These are phyloP conservation scores for Gavialis gangeticus DNA, from an alignment of 2,113 vertebrate species.

Conservation along the genomic window DNA sequence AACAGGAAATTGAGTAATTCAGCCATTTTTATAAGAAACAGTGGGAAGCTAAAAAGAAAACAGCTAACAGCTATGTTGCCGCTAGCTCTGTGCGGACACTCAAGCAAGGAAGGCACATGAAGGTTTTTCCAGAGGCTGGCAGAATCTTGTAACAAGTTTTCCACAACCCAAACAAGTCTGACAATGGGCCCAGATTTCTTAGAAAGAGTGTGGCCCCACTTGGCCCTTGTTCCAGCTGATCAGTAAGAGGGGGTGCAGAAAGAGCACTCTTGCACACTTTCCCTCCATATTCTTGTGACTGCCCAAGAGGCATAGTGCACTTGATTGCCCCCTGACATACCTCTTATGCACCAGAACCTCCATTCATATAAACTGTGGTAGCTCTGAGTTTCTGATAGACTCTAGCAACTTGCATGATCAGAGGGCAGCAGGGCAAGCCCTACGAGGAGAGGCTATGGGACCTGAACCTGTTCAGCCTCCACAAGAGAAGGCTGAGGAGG, in stretches of 20 bases:
- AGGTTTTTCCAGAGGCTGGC: background rate
- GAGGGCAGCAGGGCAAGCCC: no score
- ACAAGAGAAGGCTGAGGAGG: no score
- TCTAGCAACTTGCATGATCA: background rate
- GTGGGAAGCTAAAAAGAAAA: background rate
- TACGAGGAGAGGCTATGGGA: no score
- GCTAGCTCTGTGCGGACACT: background rate
- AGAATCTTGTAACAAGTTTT: background rate
- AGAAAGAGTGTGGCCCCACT: background rate
- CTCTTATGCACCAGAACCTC: background rate
- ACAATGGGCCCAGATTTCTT: background rate
- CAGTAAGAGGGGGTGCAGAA: background rate
- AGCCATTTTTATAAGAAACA: conserved; percentile 2
- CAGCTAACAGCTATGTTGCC: background rate
- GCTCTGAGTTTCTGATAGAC: background rate
- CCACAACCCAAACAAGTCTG: background rate
- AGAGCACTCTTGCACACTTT: background rate
- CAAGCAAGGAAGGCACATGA: background rate
- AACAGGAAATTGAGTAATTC: conserved; percentile 49
- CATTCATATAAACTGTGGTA: background rate
- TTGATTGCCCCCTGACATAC: background rate
- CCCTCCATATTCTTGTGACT: background rate
- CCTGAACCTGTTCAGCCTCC: no score
- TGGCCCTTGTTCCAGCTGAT: background rate
- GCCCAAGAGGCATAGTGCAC: background rate